Conservation (phyloP, 1,140 invertebrate species). For the Bombus cullumanus region DNA sequence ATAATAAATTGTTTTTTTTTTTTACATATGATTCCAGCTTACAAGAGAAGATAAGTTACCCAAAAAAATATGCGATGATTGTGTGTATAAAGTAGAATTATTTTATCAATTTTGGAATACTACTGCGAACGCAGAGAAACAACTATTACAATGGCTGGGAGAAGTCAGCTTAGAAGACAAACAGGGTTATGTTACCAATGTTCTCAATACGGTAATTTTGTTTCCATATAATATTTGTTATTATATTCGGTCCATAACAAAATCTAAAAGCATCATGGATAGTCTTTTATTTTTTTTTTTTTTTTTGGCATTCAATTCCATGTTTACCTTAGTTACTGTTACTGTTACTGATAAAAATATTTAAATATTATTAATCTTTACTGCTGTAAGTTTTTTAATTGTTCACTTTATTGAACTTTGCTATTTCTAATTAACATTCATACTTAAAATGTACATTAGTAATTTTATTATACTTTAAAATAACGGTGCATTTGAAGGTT, state of each 20-base stretch:
- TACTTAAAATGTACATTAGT: not conserved
- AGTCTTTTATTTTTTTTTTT: slow-evolving; percentile 27
- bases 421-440: not conserved
- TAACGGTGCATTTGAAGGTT: not conserved
- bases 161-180: slow-evolving; percentile 80
- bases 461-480: not conserved
- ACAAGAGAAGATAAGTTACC: slow-evolving; percentile 84
- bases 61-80: slow-evolving; percentile 85
- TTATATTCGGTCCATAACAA: not conserved
- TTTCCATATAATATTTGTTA: not conserved
- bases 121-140: slow-evolving; percentile 84
- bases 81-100: slow-evolving; percentile 85
- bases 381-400: slow-evolving; percentile 48
- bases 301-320: slow-evolving; percentile 49
- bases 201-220: slow-evolving; percentile 74
- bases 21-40: slow-evolving; percentile 78
- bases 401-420: not conserved
- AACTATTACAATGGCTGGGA: slow-evolving; percentile 83
- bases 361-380: slow-evolving; percentile 10
- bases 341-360: slow-evolving; percentile 34
- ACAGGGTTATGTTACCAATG: slow-evolving; percentile 76
- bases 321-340: slow-evolving; percentile 62
- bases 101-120: slow-evolving; percentile 85
- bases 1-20: slow-evolving; percentile 10
- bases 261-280: slow-evolving; percentile 7